These are phyloP conservation scores for Scophthalmus maximus DNA, from an alignment of 2,113 vertebrate genomes.

Conservation along the genomic window DNA sequence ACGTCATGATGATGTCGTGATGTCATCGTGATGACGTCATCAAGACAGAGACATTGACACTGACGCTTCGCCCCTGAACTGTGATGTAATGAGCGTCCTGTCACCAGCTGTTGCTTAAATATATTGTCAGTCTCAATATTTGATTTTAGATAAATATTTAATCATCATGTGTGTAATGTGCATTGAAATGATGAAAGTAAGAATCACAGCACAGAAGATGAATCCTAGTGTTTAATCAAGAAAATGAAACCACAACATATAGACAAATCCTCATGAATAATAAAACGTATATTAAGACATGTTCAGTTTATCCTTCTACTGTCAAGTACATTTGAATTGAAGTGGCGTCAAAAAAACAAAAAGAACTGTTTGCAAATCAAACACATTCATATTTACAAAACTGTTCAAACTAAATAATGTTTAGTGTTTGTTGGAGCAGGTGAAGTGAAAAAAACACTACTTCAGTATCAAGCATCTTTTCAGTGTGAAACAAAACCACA, in stretches of 20 bases:
- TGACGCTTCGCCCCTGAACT: too few species aligned
- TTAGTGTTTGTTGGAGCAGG: constrained; percentile 3
- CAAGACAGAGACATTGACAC: too few species aligned
- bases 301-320: constrained; percentile 44
- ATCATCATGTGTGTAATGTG: too few species aligned
- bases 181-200: too few species aligned
- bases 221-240: constrained; percentile 68
- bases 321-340: constrained; percentile 44
- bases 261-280: constrained; percentile 56
- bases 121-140: too few species aligned
- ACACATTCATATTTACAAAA: constrained; percentile 66
- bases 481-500: too few species aligned
- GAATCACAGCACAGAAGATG: not conserved
- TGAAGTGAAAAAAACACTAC: constrained; percentile 6
- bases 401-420: constrained; percentile 26
- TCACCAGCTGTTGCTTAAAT: too few species aligned
- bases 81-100: too few species aligned
- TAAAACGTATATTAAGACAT: constrained; percentile 65
- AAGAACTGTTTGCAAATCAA: constrained; percentile 31
- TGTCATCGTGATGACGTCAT: too few species aligned
- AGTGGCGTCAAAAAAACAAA: constrained; percentile 22
- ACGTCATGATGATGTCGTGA: too few species aligned
- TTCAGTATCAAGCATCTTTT: constrained; percentile 28
- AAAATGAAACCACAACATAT: constrained; percentile 57
- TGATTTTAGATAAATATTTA: too few species aligned